Base-by-base conservation (phyloP, 2,113 vertebrate genomes). In the Poecile atricapillus region DNA sequence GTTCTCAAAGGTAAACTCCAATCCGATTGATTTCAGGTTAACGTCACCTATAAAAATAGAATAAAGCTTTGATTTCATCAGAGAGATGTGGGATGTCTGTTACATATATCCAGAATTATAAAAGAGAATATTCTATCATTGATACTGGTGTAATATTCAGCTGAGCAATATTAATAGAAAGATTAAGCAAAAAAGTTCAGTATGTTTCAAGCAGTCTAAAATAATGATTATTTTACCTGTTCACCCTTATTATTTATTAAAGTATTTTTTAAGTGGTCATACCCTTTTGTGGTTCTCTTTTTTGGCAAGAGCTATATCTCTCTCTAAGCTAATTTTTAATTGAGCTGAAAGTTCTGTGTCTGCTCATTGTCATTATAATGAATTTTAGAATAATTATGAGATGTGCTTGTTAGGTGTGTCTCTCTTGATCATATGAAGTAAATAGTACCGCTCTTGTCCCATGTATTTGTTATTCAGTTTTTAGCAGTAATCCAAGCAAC, bases 331-430 rank as follows among this genome's bases (percentile, higher is more conserved):
- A 52, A 58, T 90, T 76, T 93, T 96, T 83, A 96, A 81, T 28
- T 74, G 67, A 97, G 89, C 73, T 96, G 86, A 70, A 89, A 95
- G 64, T 91, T 44, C 20, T 91, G 41, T 84, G 94, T 95, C 67
- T 93, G 69, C 90, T 76, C 64, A 82, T 91, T 95, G 41, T 37
- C 52, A 77, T 52, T 15, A 30, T 77, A 95, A 94, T 76, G 65
- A 79, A 71, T 89, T 96, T 94, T 74, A 90, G 75, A 95, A 90
- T 90, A 93, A 92, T 93, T 94, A 70, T 5, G 1, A 5, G 11
- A 31, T 64, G 2, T 27, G 18, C 71, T 95, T 58, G 23, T 78
- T 86, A 49, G 24, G 10, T 73, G 58, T 53, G 23, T 68, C 16
- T 60, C 31, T 88, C 77, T 50, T 37, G 50, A 31, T 78, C 13